Base-by-base conservation (phyloP, 2,888 invertebrate species). In the Philereme transversata region DNA sequence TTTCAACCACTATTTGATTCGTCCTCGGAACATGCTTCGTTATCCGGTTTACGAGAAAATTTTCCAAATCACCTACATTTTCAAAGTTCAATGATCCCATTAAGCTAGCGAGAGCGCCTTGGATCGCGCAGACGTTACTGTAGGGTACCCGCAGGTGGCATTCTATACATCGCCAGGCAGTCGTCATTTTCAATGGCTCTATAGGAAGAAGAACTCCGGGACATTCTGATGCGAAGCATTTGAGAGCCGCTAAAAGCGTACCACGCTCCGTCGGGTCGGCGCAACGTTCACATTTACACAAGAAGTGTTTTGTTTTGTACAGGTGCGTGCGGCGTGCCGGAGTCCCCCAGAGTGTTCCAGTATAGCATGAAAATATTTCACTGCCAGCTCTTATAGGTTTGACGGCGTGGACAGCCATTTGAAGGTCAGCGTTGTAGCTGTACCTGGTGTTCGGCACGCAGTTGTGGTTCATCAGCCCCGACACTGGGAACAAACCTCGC, bases 361-460 rank as follows among this genome's bases (percentile, higher is more conserved):
- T 93, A 74, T 96, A 96, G 48, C 94, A 93, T 53, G 95, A 93
- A 51, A 94, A 94, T 64, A 96, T 92, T 83, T 96, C 95, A 7
- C 92, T 81, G 33, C 94, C 95, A 59, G 92, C 89, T 50, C 81
- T 78, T 63, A 96, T 95, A 5, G 90, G 86, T 59, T 91, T 89
- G 0, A 93, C 88, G 2, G 96, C 94, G 75, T 90, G 93, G 0
- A 95, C 92, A 36, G 93, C 88, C 93, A 96, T 94, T 70, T 91
- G 87, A 55, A 91, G 89, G 45, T 93, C 82, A 0, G 76, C 78
- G 71, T 95, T 94, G 71, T 94, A 95, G 53, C 92, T 92, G 71
- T 95, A 94, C 51, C 93, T 92, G 0, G 95, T 94, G 77, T 96
- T 96, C 5, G 96, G 94, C 35, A 91, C 84, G 77, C 96, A 96